Conservation (phyloP, 2,888 invertebrate genomes). For the Epirrhoe alternata region DNA sequence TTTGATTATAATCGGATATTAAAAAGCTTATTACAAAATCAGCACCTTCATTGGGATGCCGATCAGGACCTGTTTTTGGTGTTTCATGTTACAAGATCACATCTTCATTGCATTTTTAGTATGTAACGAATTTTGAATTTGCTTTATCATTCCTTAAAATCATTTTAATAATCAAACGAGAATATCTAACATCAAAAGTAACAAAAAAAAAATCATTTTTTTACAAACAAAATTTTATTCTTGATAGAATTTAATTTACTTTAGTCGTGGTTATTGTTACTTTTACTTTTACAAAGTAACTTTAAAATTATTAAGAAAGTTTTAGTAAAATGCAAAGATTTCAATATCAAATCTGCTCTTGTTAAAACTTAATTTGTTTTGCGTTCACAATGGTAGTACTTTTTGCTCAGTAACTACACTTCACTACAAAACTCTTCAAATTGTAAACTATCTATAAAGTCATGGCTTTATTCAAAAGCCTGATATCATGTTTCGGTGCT, state of each 20-base stretch:
- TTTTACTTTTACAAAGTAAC: neutral
- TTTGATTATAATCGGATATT: slow-evolving; percentile 46
- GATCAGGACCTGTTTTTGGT: slow-evolving; percentile 37
- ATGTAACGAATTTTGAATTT: neutral
- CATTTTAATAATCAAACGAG: neutral
- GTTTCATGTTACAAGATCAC: slow-evolving; percentile 37
- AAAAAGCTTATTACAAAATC: slow-evolving; percentile 49
- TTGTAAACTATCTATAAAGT: neutral
- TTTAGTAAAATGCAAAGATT: neutral
- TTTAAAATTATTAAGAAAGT: neutral
- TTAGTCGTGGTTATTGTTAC: neutral
- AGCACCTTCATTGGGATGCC: slow-evolving; percentile 44
- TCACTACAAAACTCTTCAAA: neutral
- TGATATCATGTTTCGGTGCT: slow-evolving; percentile 39
- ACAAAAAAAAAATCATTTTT: neutral
- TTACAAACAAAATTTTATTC: neutral
- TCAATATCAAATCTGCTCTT: neutral
- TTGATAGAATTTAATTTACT: neutral
- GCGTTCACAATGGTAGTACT: neutral
- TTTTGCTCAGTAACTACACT: neutral
- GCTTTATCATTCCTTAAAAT: slow-evolving; percentile 1
- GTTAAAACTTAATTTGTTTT: no score
- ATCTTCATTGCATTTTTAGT: slow-evolving; percentile 23
- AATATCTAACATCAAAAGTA: neutral
- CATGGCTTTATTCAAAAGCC: slow-evolving; percentile 7